Evolutionary conservation across 2,113 vertebrate genomes (phyloP).

Genomic region (Odontophorus gujanensis): DNA sequence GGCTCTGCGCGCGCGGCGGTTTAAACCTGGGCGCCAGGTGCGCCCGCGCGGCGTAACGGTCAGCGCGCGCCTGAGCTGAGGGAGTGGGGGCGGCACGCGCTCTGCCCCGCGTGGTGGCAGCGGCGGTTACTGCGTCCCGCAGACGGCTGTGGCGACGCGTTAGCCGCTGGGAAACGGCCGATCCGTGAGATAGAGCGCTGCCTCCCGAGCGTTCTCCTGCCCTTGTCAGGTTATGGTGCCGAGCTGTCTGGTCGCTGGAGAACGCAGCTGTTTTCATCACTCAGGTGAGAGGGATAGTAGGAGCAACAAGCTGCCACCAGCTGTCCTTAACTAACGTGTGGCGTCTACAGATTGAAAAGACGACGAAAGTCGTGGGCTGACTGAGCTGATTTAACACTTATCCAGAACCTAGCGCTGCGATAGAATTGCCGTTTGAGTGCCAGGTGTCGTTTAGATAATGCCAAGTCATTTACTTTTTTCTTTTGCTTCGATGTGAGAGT

Average conservation of each 20-base stretch:
- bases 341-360: neutral
- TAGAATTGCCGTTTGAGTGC: neutral
- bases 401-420: neutral
- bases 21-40: no score
- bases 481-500: neutral
- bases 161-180: neutral
- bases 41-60: neutral
- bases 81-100: neutral
- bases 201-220: neutral
- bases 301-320: neutral
- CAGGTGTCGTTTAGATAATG: neutral
- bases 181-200: neutral
- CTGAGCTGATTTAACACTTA: neutral
- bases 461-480: neutral
- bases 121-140: neutral
- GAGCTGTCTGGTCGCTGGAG: neutral
- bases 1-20: neutral
- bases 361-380: neutral
- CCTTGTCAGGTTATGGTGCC: neutral
- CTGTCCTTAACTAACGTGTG: neutral
- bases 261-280: neutral
- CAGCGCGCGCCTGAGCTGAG: neutral
- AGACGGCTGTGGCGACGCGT: neutral
- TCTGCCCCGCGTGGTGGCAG: fast-evolving
- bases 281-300: neutral